Percentiles rank a stretch among this genome's conserved stretches.
Evolutionary conservation across 2,113 vertebrate genomes (phyloP).

Genomic region (Ailurus styani): DNA sequence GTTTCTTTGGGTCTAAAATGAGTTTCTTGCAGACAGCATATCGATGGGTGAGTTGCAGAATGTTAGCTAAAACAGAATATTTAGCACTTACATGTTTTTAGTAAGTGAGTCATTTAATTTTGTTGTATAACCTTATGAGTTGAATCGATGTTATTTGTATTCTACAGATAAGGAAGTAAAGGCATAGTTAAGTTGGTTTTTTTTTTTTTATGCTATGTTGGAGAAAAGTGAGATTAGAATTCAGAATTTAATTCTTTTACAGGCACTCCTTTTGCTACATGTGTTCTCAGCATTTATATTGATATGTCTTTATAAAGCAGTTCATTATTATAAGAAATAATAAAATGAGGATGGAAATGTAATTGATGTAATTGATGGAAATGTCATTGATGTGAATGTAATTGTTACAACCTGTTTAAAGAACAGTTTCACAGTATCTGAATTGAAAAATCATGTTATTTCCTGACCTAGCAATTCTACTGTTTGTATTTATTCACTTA

Average conservation of each 20-base stretch:
- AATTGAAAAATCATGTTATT: not conserved
- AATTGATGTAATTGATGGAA: not conserved
- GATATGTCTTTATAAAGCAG: not conserved
- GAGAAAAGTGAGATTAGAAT: not conserved
- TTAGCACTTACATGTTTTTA: not conserved
- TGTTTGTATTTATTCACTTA: not conserved
- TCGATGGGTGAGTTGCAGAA: not conserved
- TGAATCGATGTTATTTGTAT: not conserved
- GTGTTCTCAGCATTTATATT: not conserved
- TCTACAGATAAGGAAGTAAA: constrained; percentile 5
- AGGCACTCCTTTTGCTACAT: not conserved
- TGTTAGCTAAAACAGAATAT: not conserved
- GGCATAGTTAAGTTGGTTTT: not conserved
- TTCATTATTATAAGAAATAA: not conserved
- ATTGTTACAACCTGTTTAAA: not conserved
- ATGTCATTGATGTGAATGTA: not conserved
- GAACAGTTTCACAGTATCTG: not conserved
- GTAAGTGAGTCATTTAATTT: not conserved
- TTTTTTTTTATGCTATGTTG: not conserved
- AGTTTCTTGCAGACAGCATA: too few relatives aligned
- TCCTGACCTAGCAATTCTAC: not conserved
- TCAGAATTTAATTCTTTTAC: not conserved
- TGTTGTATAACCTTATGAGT: not conserved
- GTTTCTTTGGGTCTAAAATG: too few relatives aligned
- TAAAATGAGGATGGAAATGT: not conserved